A percentile compares a stretch with the other conserved stretches of the same genome.
Evolutionary conservation across 2,888 invertebrate species (phyloP).

Genomic region (Heliconius erato): DNA sequence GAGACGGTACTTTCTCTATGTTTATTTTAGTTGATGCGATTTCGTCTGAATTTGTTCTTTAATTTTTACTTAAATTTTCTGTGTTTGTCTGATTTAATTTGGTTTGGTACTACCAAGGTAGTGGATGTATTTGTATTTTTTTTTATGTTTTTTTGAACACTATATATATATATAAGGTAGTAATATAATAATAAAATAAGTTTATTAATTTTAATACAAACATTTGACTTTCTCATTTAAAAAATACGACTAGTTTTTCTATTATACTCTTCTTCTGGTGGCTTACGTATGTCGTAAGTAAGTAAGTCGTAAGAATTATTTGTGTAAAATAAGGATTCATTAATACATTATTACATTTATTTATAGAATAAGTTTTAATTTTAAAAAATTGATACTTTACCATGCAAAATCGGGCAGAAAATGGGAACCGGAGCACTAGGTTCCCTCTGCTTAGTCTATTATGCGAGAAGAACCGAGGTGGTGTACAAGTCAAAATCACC

Average conservation of each 20-base stretch:
- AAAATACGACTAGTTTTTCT: too few species aligned
- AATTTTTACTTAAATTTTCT: slow-evolving; percentile 17
- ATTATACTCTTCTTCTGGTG: too few species aligned
- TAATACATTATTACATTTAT: too few species aligned
- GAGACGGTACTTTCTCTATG: slow-evolving; percentile 59
- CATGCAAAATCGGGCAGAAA: too few species aligned
- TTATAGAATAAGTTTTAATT: too few species aligned
- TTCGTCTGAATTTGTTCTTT: slow-evolving; percentile 40
- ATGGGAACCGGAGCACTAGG: neutral
- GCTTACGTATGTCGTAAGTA: too few species aligned
- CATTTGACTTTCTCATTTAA: too few species aligned
- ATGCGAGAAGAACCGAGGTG: neutral
- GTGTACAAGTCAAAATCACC: too few species aligned
- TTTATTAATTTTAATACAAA: too few species aligned
- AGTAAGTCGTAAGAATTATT: too few species aligned
- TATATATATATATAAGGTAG: neutral
- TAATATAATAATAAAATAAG: neutral
- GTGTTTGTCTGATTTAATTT: slow-evolving; percentile 23
- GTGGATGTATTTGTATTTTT: neutral
- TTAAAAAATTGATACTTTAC: too few species aligned
- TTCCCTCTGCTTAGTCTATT: neutral
- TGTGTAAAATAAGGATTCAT: too few species aligned
- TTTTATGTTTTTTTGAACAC: neutral
- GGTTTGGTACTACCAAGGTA: neutral
- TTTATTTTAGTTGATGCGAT: slow-evolving; percentile 49